These are phyloP conservation scores for Sinocyclocheilus anophthalmus DNA, from an alignment of 2,113 vertebrate species.

Conservation along the genomic window DNA sequence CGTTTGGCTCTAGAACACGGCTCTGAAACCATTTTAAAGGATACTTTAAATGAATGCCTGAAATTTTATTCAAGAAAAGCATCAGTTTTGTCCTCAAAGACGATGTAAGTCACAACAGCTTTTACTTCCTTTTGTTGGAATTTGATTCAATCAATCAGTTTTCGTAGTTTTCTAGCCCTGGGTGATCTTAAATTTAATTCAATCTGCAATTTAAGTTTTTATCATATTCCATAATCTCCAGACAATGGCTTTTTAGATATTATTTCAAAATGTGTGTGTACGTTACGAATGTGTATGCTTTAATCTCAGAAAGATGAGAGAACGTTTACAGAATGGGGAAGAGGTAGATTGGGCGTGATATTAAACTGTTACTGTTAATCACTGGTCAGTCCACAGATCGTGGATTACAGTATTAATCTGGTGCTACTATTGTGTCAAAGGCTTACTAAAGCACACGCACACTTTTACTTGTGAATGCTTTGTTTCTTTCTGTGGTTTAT, in stretches of 20 bases:
- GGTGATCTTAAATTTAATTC: background rate
- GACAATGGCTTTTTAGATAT: background rate
- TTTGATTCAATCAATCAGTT: background rate
- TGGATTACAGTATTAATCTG: slow-evolving; percentile 12
- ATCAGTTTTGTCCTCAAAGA: background rate
- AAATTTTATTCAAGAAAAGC: background rate
- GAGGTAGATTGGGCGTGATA: background rate
- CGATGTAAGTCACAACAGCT: background rate
- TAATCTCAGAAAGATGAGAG: slow-evolving; percentile 1
- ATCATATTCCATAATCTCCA: background rate
- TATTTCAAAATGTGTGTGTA: slow-evolving; percentile 4
- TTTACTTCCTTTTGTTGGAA: background rate
- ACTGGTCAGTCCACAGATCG: background rate
- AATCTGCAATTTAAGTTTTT: background rate
- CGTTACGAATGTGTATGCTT: background rate
- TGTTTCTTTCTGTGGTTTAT: background rate
- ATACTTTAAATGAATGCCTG: background rate
- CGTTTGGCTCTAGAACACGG: background rate
- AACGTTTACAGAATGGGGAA: slow-evolving; percentile 28
- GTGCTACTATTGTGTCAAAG: slow-evolving; percentile 44
- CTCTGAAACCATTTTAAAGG: background rate
- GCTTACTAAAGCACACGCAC: slow-evolving; percentile 24
- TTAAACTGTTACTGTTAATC: slow-evolving; percentile 6
- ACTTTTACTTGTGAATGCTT: slow-evolving; percentile 29
- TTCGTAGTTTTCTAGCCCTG: background rate